phyloP scores from a whole-genome alignment of 2,797 vertebrate species.

The Peromyscus eremicus region DNA sequence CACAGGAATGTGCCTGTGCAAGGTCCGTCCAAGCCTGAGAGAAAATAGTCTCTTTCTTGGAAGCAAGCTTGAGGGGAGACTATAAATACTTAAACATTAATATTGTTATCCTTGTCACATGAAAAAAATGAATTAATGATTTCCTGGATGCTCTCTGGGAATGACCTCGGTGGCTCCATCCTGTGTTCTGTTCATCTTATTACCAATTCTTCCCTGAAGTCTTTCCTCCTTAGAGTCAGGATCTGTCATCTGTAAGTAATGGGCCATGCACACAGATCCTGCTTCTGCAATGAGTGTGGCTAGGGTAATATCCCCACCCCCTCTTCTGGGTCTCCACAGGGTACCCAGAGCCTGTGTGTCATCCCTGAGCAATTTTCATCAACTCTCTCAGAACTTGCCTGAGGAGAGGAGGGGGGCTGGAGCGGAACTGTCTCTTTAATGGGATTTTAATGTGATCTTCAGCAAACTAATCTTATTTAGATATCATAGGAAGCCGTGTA shows the following conservation, averaged over 20 bases:
- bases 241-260: slow-evolving; percentile 76
- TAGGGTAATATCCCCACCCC: slow-evolving; percentile 56
- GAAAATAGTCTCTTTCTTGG: slow-evolving; percentile 38
- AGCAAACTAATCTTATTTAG: slow-evolving; percentile 84
- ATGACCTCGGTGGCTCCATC: slow-evolving; percentile 53
- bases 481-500: slow-evolving; percentile 80
- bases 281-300: not conserved
- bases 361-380: slow-evolving; percentile 77
- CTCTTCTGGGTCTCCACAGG: slow-evolving; percentile 48
- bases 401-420: slow-evolving; percentile 80
- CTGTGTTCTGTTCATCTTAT: slow-evolving; percentile 65
- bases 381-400: slow-evolving; percentile 80
- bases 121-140: slow-evolving; percentile 68
- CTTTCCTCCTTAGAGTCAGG: slow-evolving; percentile 61
- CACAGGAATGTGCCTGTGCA: not conserved
- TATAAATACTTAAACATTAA: slow-evolving; percentile 75
- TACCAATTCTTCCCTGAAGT: slow-evolving; percentile 70
- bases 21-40: not conserved
- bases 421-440: slow-evolving; percentile 84
- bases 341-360: slow-evolving; percentile 79
- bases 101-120: slow-evolving; percentile 74
- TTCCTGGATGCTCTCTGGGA: slow-evolving; percentile 69
- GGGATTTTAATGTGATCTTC: slow-evolving; percentile 87
- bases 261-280: slow-evolving; percentile 67
- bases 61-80: slow-evolving; percentile 62